Conservation (phyloP, 2,113 vertebrate genomes). For the Zosterops pallidus region DNA sequence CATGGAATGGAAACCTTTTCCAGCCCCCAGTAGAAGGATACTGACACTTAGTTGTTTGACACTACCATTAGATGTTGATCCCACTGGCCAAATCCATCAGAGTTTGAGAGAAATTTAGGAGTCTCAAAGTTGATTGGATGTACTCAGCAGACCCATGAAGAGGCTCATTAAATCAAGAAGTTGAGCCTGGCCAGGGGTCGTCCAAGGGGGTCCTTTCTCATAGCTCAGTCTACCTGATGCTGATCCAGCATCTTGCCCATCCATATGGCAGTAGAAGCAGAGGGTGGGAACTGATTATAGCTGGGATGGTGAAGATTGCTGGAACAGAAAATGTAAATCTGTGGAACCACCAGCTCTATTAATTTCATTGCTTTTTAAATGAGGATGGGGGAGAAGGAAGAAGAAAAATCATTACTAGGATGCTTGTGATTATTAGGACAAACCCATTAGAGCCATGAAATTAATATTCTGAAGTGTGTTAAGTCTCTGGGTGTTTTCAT, state of each 20-base stretch:
- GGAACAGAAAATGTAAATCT: not conserved
- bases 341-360: not conserved
- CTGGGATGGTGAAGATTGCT: not conserved
- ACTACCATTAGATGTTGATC: not conserved
- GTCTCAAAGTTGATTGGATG: not conserved
- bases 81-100: not conserved
- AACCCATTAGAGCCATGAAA: not conserved
- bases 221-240: not conserved
- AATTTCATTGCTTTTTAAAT: not conserved
- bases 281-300: not conserved
- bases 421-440: not conserved
- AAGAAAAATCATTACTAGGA: not conserved
- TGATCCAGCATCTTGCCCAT: not conserved
- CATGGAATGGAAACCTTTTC: not conserved
- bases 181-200: not conserved
- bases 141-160: not conserved
- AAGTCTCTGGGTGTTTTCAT: not conserved
- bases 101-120: not conserved
- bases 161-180: not conserved
- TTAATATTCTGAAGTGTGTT: not conserved
- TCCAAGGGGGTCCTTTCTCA: fast-evolving
- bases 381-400: not conserved
- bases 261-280: not conserved
- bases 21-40: not conserved
- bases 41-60: not conserved